Base-by-base conservation (phyloP, 2,888 invertebrate genomes). In the Pogonocherus hispidulus region DNA sequence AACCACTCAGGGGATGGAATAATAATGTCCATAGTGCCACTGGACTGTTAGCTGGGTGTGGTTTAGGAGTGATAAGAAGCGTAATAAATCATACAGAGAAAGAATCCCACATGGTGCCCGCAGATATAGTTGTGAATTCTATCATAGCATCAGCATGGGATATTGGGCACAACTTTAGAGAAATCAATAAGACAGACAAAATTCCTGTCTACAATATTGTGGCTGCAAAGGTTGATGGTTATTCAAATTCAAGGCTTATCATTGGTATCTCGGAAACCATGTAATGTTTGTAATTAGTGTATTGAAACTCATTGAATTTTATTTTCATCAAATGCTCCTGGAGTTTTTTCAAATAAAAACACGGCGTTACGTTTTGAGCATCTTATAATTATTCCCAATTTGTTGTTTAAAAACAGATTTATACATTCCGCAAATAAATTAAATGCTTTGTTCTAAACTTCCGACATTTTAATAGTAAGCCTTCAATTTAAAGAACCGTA, bases 21-120 rank as follows among this genome's bases (percentile, higher is more conserved):
- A 96, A 96, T 85, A 97, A 96, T 80, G 89, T 94, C 77, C 97
- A 96, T 81, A 97, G 97, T 2, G 94, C 96, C 0, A 95, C 94
- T 3, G 96, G 91, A 0, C 87, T 89, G 44, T 91, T 90, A 72
- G 88, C 92, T 9, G 93, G 92, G 0, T 91, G 92, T 2, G 93
- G 94, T 0, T 92, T 92, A 20, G 97, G 97, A 67, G 89, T 95
- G 1, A 81, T 93, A 41, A 87, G 91, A 37, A 88, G 93, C 0
- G 88, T 96, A 86, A 91, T 93, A 72, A 91, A 93, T 82, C 90
- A 93, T 76, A 84, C 87, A 0, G 86, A 89, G 0, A 88, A 88
- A 16, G 90, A 91, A 0, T 94, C 95, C 0, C 95, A 96, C 81
- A 90, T 97, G 83, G 82, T 86, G 1, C 93, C 93, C 0, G 93